Conservation (phyloP, 2,797 vertebrate species). For the Eulemur mongoz region DNA sequence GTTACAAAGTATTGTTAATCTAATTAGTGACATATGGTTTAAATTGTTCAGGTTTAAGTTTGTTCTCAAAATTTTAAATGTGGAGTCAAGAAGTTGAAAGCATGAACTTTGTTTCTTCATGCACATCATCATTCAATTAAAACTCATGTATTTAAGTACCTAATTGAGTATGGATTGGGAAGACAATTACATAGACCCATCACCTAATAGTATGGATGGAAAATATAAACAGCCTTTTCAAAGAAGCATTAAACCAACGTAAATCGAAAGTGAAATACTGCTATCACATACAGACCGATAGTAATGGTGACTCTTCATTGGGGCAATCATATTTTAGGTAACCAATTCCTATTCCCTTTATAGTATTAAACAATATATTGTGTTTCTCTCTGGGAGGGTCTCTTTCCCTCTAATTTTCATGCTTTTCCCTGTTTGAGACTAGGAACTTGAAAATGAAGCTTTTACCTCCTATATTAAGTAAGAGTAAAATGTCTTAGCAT, state of each 20-base stretch:
- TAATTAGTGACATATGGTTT: neutral
- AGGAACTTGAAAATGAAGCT: neutral
- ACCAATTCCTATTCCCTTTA: neutral
- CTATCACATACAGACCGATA: too few species aligned
- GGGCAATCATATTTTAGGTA: neutral
- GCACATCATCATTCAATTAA: neutral
- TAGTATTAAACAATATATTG: neutral
- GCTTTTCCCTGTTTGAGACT: neutral
- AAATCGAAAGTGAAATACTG: neutral
- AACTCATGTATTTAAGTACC: neutral
- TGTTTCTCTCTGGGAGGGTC: neutral
- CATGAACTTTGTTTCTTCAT: neutral
- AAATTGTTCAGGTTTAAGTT: neutral
- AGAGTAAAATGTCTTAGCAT: neutral
- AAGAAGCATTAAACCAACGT: neutral
- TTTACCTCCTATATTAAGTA: neutral
- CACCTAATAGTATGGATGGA: neutral
- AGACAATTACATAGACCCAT: neutral
- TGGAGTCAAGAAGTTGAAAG: neutral
- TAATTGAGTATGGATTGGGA: neutral
- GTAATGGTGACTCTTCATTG: neutral
- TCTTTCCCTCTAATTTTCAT: neutral
- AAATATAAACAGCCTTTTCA: neutral
- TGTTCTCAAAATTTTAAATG: conserved; percentile 38
- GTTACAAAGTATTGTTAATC: neutral